Evolutionary conservation across 2,113 vertebrate genomes (phyloP).

Genomic region (Oncorhynchus masou): DNA sequence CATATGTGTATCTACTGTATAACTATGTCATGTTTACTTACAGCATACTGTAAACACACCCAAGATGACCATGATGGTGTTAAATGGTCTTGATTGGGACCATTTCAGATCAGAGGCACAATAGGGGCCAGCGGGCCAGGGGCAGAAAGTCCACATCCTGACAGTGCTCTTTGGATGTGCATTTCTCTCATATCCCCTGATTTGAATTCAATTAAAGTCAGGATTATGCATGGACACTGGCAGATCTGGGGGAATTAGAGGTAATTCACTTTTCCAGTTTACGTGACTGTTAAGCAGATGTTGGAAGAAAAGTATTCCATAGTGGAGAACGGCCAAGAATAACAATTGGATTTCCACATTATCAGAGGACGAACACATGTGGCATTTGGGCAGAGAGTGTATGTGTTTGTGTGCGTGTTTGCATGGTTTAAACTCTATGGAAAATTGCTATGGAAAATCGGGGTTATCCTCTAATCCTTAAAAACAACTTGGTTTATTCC

Average conservation of each 20-base stretch:
- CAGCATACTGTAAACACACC: neutral
- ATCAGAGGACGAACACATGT: conserved; percentile 44
- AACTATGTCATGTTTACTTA: neutral
- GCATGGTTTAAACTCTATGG: too few species aligned
- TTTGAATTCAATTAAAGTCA: conserved; percentile 21
- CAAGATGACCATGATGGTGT: conserved; percentile 4
- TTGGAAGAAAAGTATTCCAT: conserved; percentile 55
- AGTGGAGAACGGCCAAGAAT: conserved; percentile 50
- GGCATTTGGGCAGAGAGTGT: conserved; percentile 37
- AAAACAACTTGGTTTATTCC: too few species aligned
- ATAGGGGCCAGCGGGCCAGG: conserved; percentile 7
- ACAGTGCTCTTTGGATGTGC: conserved; percentile 31
- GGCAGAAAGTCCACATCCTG: conserved; percentile 33
- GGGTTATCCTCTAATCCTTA: too few species aligned
- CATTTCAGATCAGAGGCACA: conserved; percentile 12
- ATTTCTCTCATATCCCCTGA: conserved; percentile 30
- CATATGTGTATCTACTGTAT: neutral
- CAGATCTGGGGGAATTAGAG: conserved; percentile 56
- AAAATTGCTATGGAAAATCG: too few species aligned
- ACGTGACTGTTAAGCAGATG: conserved; percentile 67
- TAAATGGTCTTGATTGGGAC: conserved; percentile 10
- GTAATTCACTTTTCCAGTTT: conserved; percentile 58
- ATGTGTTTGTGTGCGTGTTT: conserved; percentile 14
- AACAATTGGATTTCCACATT: conserved; percentile 51
- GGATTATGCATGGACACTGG: conserved; percentile 45